Evolutionary conservation across 53 echinoderm and acorn worm species (phyloP), one percentile per base, ranked within the genome.

Genomic region (Echinarachnius parma): DNA sequence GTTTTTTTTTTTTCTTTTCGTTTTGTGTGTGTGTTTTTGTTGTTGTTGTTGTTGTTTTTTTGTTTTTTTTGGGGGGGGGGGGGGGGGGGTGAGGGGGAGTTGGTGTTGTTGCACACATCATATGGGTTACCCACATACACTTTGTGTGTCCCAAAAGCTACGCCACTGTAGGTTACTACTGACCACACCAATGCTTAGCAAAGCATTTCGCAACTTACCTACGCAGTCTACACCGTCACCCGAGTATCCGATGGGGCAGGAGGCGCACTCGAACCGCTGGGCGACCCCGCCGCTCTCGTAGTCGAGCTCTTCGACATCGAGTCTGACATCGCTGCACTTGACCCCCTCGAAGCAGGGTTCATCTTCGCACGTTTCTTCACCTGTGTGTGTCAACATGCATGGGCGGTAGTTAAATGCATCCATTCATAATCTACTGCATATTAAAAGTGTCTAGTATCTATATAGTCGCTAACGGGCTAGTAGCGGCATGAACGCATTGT

Each of bases 341-440:
- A 83, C 83, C 22, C 83, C 83, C 15, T 66, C 63, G 53, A 76
- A 83, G 35, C 88, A 88, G 46, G 88, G 88, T 15, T 59, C 34
- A 19, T 88, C 77, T 1, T 61, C 79, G 45, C 88, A 88, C 28
- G 79, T 53, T n/a, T 60, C 59, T 13, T n/a, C 34, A 54, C 75
- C 88, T 87, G 24, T 18, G 13, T 16, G 31, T 11, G 33, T n/a
- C n/a, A n/a, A n/a, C n/a, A n/a, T n/a, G n/a, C n/a, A n/a, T n/a
- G n/a, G n/a, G n/a, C n/a, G n/a, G n/a, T n/a, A n/a, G n/a, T n/a
- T n/a, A n/a, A n/a, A n/a, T n/a, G n/a, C n/a, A n/a, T n/a, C n/a
- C n/a, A n/a, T n/a, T n/a, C n/a, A n/a, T n/a, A n/a, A n/a, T n/a
- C n/a, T n/a, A n/a, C n/a, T n/a, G n/a, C n/a, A n/a, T n/a, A n/a